A percentile compares a stretch with the other conserved stretches of the same genome.
These are phyloP conservation scores for Drosophila oshimai DNA, from an alignment of 1,140 invertebrate species.

Conservation along the genomic window DNA sequence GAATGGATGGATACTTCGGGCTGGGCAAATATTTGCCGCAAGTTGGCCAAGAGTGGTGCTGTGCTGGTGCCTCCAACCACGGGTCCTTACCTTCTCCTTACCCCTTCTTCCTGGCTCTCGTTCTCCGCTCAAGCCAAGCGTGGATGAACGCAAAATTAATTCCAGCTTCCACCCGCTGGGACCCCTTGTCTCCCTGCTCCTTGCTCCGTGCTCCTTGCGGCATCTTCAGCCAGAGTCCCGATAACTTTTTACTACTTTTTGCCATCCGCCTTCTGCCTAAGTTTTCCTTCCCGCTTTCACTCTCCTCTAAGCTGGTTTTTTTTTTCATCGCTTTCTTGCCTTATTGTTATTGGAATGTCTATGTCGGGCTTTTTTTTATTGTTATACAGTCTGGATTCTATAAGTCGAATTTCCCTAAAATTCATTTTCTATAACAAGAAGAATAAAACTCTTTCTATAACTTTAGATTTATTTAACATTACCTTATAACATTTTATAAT, in stretches of 20 bases:
- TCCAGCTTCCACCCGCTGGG: conserved; percentile 36
- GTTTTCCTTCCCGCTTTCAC: conserved; percentile 2
- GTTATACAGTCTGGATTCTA: conserved; percentile 2
- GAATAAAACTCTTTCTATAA: too few species aligned
- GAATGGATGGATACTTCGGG: conserved; percentile 37
- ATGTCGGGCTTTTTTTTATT: conserved; percentile 10
- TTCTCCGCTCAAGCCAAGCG: conserved; percentile 33
- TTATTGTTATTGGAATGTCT: conserved; percentile 74
- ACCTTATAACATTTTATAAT: too few species aligned
- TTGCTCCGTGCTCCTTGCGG: background rate
- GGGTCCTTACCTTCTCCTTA: too few species aligned
- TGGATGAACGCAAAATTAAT: conserved; percentile 55
- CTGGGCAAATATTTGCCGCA: conserved; percentile 43
- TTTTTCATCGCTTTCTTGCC: conserved; percentile 24
- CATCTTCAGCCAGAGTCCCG: conserved; percentile 21
- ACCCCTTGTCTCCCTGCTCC: background rate
- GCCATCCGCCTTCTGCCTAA: background rate
- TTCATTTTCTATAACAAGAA: too few species aligned
- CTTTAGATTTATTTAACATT: too few species aligned
- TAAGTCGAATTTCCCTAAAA: background rate
- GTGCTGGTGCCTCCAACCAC: background rate
- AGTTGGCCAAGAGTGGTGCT: conserved; percentile 25
- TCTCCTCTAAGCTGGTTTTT: background rate
- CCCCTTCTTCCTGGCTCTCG: background rate
- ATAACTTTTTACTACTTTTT: conserved; percentile 46